These are phyloP conservation scores for Mesorhabditis belari DNA, from an alignment of 2,888 invertebrate genomes.

Conservation along the genomic window DNA sequence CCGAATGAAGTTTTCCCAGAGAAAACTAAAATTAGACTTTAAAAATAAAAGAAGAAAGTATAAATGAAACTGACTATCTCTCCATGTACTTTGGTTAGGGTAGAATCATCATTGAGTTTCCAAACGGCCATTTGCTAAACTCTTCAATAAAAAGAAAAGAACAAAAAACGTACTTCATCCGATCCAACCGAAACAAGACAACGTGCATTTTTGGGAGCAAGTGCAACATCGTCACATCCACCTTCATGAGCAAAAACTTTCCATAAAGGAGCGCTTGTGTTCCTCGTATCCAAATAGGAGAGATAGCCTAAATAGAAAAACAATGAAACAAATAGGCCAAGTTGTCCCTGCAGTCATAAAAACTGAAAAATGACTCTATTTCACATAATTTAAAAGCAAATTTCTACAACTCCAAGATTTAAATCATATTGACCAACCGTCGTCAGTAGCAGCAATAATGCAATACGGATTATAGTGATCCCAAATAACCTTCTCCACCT, in stretches of 20 bases:
- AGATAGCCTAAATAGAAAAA: constrained; percentile 17
- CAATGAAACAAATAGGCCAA: too few relatives aligned
- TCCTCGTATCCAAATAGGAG: constrained; percentile 41
- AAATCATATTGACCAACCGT: constrained; percentile 21
- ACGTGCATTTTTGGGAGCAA: constrained; percentile 30
- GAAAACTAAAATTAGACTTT: constrained; percentile 5
- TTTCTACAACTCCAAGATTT: neutral
- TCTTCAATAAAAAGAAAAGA: neutral
- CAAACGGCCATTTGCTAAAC: constrained; percentile 40
- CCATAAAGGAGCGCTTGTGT: constrained; percentile 27
- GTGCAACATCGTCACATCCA: constrained; percentile 29
- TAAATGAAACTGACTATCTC: constrained; percentile 2
- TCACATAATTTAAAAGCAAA: too few relatives aligned
- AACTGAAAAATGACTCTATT: too few relatives aligned
- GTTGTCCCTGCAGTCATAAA: too few relatives aligned
- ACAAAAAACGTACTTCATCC: constrained; percentile 23
- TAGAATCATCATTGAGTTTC: constrained; percentile 31
- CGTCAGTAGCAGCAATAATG: constrained; percentile 63
- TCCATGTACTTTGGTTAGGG: constrained; percentile 15
- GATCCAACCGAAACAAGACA: constrained; percentile 39
- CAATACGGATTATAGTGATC: constrained; percentile 71
- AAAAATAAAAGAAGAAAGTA: too few relatives aligned
- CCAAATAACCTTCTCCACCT: constrained; percentile 62
- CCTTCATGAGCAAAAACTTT: constrained; percentile 36
- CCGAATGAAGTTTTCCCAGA: neutral